phyloP scores from a whole-genome alignment of 2,797 vertebrate species.

The Denticeps clupeoides region DNA sequence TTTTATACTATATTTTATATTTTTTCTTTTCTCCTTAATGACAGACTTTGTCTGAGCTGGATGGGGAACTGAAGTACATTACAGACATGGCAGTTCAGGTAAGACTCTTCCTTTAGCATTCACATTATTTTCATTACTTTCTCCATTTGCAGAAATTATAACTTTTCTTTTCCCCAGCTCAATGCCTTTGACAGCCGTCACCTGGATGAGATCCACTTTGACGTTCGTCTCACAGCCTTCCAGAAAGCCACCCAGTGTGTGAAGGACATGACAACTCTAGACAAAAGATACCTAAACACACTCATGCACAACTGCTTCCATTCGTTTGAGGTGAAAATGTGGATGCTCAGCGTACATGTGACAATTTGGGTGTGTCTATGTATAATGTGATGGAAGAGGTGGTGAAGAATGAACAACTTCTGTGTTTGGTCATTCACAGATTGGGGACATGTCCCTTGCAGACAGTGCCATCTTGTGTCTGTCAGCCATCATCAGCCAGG shows the following conservation, averaged over 20 bases:
- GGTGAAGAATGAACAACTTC: neutral
- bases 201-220: conserved; percentile 86
- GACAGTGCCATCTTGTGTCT: conserved; percentile 85
- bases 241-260: conserved; percentile 64
- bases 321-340: conserved; percentile 74
- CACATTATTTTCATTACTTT: neutral
- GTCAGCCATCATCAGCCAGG: conserved; percentile 63
- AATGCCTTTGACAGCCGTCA: conserved; percentile 87
- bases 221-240: conserved; percentile 78
- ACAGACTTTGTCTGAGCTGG: conserved; percentile 79
- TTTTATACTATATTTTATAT: too few relatives aligned
- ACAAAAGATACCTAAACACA: conserved; percentile 67
- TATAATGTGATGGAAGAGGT: neutral
- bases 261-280: conserved; percentile 72
- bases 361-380: neutral
- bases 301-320: conserved; percentile 92
- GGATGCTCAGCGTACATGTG: neutral
- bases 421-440: conserved; percentile 45
- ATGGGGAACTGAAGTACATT: conserved; percentile 69
- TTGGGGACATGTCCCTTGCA: conserved; percentile 89
- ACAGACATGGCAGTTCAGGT: conserved; percentile 77
- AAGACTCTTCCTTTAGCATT: conserved; percentile 11
- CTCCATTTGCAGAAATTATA: neutral
- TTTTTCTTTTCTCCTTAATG: conserved; percentile 25
- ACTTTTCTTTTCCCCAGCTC: conserved; percentile 53